A percentile compares a stretch with the other conserved stretches of the same genome.
phyloP scores from a whole-genome alignment of 2,888 invertebrate species.

The Drosophila nigricruria region DNA sequence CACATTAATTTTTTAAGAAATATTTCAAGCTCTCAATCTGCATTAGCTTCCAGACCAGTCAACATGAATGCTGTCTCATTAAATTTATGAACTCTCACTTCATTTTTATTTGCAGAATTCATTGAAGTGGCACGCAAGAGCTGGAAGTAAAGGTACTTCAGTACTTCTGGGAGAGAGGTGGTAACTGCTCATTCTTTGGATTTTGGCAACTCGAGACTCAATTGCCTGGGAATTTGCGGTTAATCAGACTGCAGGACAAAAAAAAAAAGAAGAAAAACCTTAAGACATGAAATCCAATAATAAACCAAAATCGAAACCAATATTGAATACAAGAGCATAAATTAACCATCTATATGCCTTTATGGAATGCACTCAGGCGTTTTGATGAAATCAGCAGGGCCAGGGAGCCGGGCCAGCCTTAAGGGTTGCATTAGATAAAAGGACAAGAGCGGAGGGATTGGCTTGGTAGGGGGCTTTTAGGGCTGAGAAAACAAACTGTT shows the following conservation, averaged over 20 bases:
- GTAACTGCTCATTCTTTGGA: slow-evolving; percentile 46
- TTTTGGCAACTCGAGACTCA: slow-evolving; percentile 40
- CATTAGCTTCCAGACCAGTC: slow-evolving; percentile 4
- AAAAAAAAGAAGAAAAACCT: neutral
- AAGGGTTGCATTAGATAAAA: slow-evolving; percentile 40
- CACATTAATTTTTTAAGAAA: neutral
- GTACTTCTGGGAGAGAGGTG: slow-evolving; percentile 1
- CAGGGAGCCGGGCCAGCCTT: neutral
- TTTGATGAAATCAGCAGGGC: slow-evolving; percentile 56
- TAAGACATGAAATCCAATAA: slow-evolving; percentile 37
- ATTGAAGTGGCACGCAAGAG: slow-evolving; percentile 32
- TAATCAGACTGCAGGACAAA: slow-evolving; percentile 45
- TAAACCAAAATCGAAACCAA: slow-evolving; percentile 41
- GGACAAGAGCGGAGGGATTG: slow-evolving; percentile 9
- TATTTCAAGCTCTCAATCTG: neutral
- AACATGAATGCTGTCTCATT: slow-evolving; percentile 19
- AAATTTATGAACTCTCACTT: slow-evolving; percentile 29
- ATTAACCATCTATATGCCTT: slow-evolving; percentile 56
- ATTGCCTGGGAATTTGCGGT: slow-evolving; percentile 72
- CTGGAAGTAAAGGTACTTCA: slow-evolving; percentile 8
- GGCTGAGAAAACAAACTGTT: slow-evolving; percentile 48
- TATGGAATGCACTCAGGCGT: slow-evolving; percentile 69
- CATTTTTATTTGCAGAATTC: neutral
- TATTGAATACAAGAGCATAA: slow-evolving; percentile 61
- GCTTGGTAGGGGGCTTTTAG: neutral